Evolutionary conservation across 2,113 vertebrate genomes (phyloP).

Genomic region (Ciconia maguari): DNA sequence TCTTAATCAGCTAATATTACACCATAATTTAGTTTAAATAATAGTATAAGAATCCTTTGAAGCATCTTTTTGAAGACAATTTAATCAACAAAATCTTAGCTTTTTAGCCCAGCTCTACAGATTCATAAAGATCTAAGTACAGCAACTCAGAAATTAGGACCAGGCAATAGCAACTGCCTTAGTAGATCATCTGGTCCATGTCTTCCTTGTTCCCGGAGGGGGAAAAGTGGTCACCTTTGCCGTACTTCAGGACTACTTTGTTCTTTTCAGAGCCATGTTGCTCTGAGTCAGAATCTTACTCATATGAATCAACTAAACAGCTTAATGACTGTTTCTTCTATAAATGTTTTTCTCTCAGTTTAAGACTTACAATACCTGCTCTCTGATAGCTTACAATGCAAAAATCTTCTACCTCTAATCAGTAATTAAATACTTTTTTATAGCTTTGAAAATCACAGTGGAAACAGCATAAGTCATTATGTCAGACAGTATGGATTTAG

Average conservation of each 20-base stretch:
- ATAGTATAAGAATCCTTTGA: constrained; percentile 76
- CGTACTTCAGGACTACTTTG: constrained; percentile 13
- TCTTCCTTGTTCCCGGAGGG: constrained; percentile 25
- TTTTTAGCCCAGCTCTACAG: constrained; percentile 49
- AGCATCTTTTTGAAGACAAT: constrained; percentile 73
- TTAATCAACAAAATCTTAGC: constrained; percentile 66
- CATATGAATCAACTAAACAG: constrained; percentile 22
- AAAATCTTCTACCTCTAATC: constrained; percentile 27
- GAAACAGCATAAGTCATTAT: constrained; percentile 32
- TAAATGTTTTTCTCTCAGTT: constrained; percentile 18
- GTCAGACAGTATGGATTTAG: constrained; percentile 22
- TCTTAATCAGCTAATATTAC: constrained; percentile 80
- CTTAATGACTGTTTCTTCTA: constrained; percentile 21
- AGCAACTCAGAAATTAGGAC: constrained; percentile 60
- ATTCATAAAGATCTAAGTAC: constrained; percentile 61
- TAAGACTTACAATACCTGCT: constrained; percentile 43
- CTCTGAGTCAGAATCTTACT: neutral
- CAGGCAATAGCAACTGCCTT: constrained; percentile 28
- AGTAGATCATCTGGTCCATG: neutral
- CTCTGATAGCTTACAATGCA: neutral
- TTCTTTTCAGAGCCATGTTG: constrained; percentile 27
- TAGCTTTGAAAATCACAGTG: constrained; percentile 42
- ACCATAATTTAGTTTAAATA: constrained; percentile 77
- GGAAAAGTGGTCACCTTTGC: constrained; percentile 50
- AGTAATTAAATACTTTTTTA: constrained; percentile 58